Percentiles rank a stretch among this genome's conserved stretches.
These are phyloP conservation scores for Monarcha castaneiventris DNA, from an alignment of 2,113 vertebrate genomes.

Conservation along the genomic window DNA sequence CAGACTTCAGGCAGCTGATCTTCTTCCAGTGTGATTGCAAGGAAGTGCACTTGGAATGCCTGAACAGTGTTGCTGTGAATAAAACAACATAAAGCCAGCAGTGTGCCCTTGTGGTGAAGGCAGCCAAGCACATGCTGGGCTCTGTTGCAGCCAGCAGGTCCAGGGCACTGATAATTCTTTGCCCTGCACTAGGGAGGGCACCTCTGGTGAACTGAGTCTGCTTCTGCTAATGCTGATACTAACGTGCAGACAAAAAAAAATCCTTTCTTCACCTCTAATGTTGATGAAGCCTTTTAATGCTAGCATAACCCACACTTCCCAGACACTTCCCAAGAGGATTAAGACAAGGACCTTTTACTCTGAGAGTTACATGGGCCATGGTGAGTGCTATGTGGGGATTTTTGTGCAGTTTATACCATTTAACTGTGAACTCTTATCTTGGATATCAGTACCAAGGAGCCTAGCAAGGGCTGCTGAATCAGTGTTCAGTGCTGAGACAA, in stretches of 20 bases:
- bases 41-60: neutral
- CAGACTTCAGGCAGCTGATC: neutral
- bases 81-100: neutral
- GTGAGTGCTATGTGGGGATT: accelerated
- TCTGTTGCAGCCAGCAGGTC: neutral
- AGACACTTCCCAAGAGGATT: neutral
- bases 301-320: neutral
- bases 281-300: neutral
- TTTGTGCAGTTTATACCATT: neutral
- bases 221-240: neutral
- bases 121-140: neutral
- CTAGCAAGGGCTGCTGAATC: neutral
- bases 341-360: neutral
- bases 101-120: neutral
- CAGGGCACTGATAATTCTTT: neutral
- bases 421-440: neutral
- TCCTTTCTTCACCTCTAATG: neutral
- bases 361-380: neutral
- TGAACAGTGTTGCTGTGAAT: neutral
- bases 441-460: neutral
- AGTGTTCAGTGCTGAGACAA: neutral
- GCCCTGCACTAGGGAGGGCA: neutral
- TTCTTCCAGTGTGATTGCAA: neutral
- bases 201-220: neutral
- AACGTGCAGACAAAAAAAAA: neutral